Base-by-base conservation (phyloP, 2,888 invertebrate species). In the Melitaea athalia region DNA sequence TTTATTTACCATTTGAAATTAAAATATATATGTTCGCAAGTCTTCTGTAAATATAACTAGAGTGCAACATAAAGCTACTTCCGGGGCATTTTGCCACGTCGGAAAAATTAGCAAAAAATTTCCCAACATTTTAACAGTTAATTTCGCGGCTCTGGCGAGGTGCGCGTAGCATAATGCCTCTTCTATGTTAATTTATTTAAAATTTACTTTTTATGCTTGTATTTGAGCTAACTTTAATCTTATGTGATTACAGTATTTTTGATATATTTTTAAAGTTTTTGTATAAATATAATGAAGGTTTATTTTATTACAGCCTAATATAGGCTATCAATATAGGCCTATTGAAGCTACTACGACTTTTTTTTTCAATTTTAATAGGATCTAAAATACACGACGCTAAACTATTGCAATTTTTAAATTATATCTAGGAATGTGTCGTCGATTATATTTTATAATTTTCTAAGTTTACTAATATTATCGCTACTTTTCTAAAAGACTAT, bases 111-210 rank as follows among this genome's bases (percentile, higher is more conserved):
- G 50, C 33, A 24, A 24, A 53, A 5, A 33, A n/a, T 55, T 33
- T 33, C 53, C n/a, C 7, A 3, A 55, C 33, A 55, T 55, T 33
- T 53, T 55, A 55, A 55, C 53, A 7, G 31, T 55, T 55, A 55
- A 55, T 31, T 55, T 33, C 6, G 53, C 53, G 33, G 31, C 12
- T 14, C 53, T 24, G 14, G 53, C 53, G 42, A 57, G 57, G 57
- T 57, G 57, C 42, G 42, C 42, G 57, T 15, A 42, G 42, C 11
- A 57, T 57, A 57, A 57, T 15, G 38, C 38, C 15, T 57, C 42
- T 57, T 57, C 57, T 57, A 57, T 57, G 57, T 57, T 57, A 57
- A 57, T 57, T 42, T 57, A 57, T 57, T 57, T 57, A 42, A 57
- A 57, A 57, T 57, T 57, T 57, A 15, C 38, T n/a, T 38, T 38